Conservation (phyloP, 2,113 vertebrate species). For the Pseudopodoces humilis region DNA sequence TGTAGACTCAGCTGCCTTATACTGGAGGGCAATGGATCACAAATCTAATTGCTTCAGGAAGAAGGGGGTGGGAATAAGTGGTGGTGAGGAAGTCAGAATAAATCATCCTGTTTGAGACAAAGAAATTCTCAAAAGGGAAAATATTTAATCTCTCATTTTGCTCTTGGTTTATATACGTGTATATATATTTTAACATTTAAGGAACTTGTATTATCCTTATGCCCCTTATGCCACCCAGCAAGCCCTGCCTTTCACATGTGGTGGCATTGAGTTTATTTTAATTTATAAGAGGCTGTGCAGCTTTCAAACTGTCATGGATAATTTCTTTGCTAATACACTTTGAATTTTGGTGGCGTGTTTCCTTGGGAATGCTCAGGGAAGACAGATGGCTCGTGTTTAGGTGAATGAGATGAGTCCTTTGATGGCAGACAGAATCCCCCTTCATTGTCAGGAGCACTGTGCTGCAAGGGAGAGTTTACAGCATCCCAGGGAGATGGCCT, state of each 20-base stretch:
- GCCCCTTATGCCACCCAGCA: not conserved
- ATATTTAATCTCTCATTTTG: not conserved
- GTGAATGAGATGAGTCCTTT: not conserved
- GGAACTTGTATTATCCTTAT: not conserved
- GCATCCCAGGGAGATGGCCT: not conserved
- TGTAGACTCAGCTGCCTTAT: not conserved
- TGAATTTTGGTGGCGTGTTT: not conserved
- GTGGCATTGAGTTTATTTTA: not conserved
- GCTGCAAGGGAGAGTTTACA: not conserved
- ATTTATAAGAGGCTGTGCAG: not conserved
- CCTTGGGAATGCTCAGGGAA: not conserved
- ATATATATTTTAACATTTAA: not conserved
- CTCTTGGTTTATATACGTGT: not conserved
- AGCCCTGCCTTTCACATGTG: not conserved
- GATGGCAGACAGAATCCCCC: not conserved
- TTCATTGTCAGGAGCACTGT: fast-evolving
- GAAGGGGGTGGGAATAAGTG: not conserved
- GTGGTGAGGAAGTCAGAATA: not conserved
- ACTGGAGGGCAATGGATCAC: not conserved
- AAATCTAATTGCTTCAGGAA: not conserved
- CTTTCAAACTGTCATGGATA: not conserved
- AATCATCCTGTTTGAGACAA: not conserved
- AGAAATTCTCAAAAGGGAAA: not conserved
- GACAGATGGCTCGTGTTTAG: not conserved
- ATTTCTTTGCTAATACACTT: not conserved